Evolutionary conservation across 2,113 vertebrate genomes (phyloP).

Genomic region (Xenus cinereus): DNA sequence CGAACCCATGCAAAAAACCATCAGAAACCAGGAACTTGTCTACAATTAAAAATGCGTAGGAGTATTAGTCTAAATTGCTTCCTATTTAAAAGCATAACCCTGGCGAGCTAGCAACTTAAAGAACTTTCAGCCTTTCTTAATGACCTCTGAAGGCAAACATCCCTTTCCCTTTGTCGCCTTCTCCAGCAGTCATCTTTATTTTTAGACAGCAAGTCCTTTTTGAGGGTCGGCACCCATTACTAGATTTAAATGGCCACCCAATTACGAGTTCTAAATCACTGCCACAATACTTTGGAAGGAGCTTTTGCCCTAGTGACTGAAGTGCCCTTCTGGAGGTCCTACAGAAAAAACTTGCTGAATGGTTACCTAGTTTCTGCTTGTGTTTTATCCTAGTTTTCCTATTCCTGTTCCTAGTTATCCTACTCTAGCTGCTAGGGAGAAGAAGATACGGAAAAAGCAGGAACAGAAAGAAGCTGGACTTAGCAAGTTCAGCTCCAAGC

Average conservation of each 20-base stretch:
- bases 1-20: neutral
- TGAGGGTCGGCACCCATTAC: neutral
- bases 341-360: neutral
- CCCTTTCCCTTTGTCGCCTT: neutral
- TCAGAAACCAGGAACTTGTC: neutral
- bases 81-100: neutral
- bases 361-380: neutral
- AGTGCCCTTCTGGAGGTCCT: neutral
- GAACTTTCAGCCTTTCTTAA: neutral
- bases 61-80: neutral
- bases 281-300: neutral
- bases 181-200: neutral
- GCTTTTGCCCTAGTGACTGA: neutral
- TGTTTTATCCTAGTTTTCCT: neutral
- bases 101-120: neutral
- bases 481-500: neutral
- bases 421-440: neutral
- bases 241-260: neutral
- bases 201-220: neutral
- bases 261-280: neutral
- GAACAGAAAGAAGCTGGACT: neutral
- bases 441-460: neutral
- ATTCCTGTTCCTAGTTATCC: neutral
- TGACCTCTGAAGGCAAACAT: neutral
- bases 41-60: neutral